Conservation (phyloP, 2,797 vertebrate species). For the Selene dorsalis region DNA sequence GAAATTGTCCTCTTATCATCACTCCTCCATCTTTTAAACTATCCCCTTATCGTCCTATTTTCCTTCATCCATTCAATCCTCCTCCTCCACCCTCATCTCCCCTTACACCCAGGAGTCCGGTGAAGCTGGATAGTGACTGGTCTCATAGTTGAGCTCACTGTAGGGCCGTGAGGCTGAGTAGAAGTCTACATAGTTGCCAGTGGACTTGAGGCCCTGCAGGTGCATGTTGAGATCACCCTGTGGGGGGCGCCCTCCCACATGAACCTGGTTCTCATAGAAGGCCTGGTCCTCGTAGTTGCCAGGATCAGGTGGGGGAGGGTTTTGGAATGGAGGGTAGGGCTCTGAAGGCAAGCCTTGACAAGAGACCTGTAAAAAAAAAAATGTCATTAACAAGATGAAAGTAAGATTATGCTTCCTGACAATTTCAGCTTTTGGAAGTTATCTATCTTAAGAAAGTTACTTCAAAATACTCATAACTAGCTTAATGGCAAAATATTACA, state of each 20-base stretch:
- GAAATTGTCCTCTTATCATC: conserved; percentile 52
- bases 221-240: conserved; percentile 97
- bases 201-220: conserved; percentile 98
- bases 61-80: conserved; percentile 41
- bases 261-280: conserved; percentile 97
- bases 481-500: too few relatives aligned
- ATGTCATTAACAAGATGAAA: background rate
- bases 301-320: conserved; percentile 85
- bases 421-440: too few relatives aligned
- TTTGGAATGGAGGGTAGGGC: conserved; percentile 97
- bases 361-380: conserved; percentile 84
- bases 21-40: conserved; percentile 35
- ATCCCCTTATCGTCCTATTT: background rate
- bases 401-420: too few relatives aligned
- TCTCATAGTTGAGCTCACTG: conserved; percentile 99
- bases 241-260: conserved; percentile 88
- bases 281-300: conserved; percentile 92
- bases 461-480: background rate
- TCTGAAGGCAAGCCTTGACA: conserved; percentile 95
- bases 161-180: conserved; percentile 99
- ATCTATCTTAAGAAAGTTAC: too few relatives aligned
- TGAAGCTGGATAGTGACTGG: conserved; percentile 99
- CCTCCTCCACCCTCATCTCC: conserved; percentile 45
- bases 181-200: conserved; percentile 99
- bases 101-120: conserved; percentile 99